Evolutionary conservation across 2,113 vertebrate genomes (phyloP).

Genomic region (Leiothrix lutea): DNA sequence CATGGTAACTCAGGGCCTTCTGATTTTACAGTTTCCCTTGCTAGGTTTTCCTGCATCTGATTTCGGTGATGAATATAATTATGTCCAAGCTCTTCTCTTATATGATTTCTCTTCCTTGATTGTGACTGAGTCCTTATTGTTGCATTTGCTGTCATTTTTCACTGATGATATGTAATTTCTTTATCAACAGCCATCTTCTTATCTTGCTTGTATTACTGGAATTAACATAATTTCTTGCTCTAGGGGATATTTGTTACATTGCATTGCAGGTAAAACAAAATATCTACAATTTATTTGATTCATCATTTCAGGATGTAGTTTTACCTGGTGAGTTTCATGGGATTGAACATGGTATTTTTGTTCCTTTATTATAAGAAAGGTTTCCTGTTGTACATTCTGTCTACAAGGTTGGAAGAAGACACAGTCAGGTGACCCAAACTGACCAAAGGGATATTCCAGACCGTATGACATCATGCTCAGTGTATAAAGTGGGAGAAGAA

Average conservation of each 20-base stretch:
- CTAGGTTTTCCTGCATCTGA: neutral
- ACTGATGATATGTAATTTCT: neutral
- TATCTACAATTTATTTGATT: neutral
- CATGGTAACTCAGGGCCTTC: neutral
- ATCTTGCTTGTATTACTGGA: neutral
- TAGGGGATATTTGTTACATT: neutral
- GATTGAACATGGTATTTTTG: neutral
- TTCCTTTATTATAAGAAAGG: neutral
- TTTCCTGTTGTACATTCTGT: neutral
- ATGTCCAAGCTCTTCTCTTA: neutral
- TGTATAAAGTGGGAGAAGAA: neutral
- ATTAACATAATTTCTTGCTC: neutral
- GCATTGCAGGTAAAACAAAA: neutral
- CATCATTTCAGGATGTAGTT: neutral
- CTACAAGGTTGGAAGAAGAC: neutral
- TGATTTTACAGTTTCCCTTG: neutral
- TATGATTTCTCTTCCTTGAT: neutral
- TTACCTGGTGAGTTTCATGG: neutral
- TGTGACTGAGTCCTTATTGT: neutral
- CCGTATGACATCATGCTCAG: neutral
- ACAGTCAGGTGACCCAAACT: neutral
- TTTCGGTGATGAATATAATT: neutral
- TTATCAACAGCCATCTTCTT: neutral
- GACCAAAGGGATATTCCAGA: neutral
- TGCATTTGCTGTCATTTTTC: neutral